phyloP scores from a whole-genome alignment of 2,888 invertebrate species.

The Eupithecia centaureata region DNA sequence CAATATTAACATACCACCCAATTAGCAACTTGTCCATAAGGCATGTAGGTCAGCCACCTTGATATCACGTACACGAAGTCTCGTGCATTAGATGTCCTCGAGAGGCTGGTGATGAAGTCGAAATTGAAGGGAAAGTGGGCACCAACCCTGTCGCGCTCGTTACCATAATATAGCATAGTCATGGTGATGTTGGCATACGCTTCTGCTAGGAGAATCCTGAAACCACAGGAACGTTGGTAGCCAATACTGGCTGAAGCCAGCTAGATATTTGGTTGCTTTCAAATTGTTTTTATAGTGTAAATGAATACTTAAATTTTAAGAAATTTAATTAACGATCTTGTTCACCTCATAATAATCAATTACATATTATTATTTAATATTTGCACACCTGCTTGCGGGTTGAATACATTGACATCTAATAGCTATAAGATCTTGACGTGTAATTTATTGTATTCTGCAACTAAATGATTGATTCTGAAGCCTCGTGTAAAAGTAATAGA shows the following conservation, averaged over 20 bases:
- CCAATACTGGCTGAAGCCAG: not conserved
- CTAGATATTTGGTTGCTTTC: too few relatives aligned
- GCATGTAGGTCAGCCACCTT: slow-evolving; percentile 85
- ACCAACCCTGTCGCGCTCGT: slow-evolving; percentile 68
- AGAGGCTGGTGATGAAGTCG: slow-evolving; percentile 81
- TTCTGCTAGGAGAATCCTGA: slow-evolving; percentile 85
- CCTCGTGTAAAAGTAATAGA: not conserved
- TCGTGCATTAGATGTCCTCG: slow-evolving; percentile 69
- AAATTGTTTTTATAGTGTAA: too few relatives aligned
- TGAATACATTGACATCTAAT: too few relatives aligned
- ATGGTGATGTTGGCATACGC: slow-evolving; percentile 82
- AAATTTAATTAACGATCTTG: too few relatives aligned
- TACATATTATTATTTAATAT: too few relatives aligned
- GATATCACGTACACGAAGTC: slow-evolving; percentile 79
- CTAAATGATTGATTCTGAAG: too few relatives aligned
- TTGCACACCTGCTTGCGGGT: too few relatives aligned
- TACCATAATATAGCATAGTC: slow-evolving; percentile 86
- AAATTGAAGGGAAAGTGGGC: slow-evolving; percentile 88
- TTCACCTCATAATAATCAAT: too few relatives aligned
- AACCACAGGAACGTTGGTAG: not conserved
- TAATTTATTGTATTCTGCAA: too few relatives aligned
- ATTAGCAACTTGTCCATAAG: slow-evolving; percentile 83
- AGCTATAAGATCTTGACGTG: too few relatives aligned
- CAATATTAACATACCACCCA: slow-evolving; percentile 84
- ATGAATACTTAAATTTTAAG: too few relatives aligned